Percentiles rank a stretch among this genome's conserved stretches.
Evolutionary conservation across 1,140 invertebrate genomes (phyloP).

Genomic region (Spodoptera frugiperda): DNA sequence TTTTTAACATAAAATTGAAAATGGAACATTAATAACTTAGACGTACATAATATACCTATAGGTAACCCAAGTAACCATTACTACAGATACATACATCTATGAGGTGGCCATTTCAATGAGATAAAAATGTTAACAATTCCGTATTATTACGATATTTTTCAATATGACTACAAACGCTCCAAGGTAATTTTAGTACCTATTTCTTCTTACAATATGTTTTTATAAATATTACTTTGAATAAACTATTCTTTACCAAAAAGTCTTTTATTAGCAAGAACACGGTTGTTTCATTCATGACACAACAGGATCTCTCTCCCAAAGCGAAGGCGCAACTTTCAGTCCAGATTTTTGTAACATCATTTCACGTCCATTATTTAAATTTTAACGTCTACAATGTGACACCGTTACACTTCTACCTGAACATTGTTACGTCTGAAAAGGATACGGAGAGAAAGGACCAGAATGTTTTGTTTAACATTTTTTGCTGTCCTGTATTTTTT

Average conservation of each 20-base stretch:
- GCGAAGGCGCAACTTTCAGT: neutral
- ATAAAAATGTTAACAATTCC: no score
- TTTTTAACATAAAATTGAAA: no score
- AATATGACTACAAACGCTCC: no score
- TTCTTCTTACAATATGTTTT: neutral
- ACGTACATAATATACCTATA: no score
- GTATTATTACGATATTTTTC: no score
- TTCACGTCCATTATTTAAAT: conserved; percentile 23
- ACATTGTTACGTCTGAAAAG: conserved; percentile 4
- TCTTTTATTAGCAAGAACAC: neutral
- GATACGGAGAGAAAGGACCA: neutral
- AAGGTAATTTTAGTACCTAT: no score
- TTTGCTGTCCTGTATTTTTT: neutral
- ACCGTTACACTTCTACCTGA: conserved; percentile 3
- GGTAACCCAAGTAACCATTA: no score
- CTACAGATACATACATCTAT: no score
- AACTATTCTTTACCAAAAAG: no score
- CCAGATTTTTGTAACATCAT: conserved; percentile 30
- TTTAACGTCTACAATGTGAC: conserved; percentile 19
- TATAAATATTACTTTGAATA: neutral
- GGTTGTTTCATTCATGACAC: conserved; percentile 7
- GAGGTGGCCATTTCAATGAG: no score
- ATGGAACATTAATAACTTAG: no score
- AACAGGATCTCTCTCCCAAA: neutral
- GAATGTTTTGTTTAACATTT: conserved; percentile 14